Evolutionary conservation across 2,797 vertebrate species (phyloP), one percentile per base, ranked within the genome.

Genomic region (Lerista edwardsae): DNA sequence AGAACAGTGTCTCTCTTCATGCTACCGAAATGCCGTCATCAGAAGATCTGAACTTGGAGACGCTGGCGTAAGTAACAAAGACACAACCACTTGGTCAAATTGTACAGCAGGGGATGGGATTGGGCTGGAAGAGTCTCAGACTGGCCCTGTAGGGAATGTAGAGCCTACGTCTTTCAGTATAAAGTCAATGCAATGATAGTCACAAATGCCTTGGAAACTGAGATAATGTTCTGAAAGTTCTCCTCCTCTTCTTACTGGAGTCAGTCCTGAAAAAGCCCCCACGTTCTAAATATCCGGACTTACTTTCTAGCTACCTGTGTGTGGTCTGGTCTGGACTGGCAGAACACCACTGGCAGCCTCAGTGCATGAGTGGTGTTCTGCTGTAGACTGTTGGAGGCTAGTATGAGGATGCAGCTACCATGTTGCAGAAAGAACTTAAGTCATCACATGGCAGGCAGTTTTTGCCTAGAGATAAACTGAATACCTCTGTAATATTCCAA

Each of bases 11-110:
- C 72, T 97, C 96, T 79, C 95, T 97, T 68, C 96, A 96, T 85
- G 94, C 96, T 86, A 95, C 97, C 79, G 97, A 97, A 88, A 90
- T 97, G 68, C 96, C 97, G 75, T 94, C 96, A 4, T 97, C 97
- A 77, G 98, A 99, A 88, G 98, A 99, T 93, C 94, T 99, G 82
- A 99, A 99, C 94, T 96, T 99, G 96, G 98, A 99, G 94, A 99
- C 98, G 0, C 96, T 99, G 94, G 97, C 97, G 98, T 99, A 94
- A 98, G 98, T 98, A 78, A 59, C 78, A 0, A 3, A 39, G 69
- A 44, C 14, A 41, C 21, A 59, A 59, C 57, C 19, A 23, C 57
- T 23, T 19, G 21, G 21, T 76, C 21, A 44, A 10, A 36, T 34
- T n/a, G n/a, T n/a, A n/a, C n/a, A 39, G 57, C 34, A 15, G 7